Base-by-base conservation (phyloP, 1,140 invertebrate genomes). In the Sitobion miscanthi region DNA sequence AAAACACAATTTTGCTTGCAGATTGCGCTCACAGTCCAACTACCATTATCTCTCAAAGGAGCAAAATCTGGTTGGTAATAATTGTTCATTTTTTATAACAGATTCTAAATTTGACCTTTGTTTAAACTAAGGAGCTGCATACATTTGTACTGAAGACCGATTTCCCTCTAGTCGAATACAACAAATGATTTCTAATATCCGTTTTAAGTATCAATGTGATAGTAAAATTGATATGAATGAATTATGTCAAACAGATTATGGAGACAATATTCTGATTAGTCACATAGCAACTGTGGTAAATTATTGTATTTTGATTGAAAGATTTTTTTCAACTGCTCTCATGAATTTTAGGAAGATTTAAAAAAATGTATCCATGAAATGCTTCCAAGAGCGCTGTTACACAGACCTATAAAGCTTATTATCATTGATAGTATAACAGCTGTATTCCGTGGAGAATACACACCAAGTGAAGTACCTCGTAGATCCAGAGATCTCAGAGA, bases 1-100 rank as follows among this genome's bases (percentile, higher is more conserved):
- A 99, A 98, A 96, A 98, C 98, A 2, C 98, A 99, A 95, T 94
- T 98, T 30, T 97, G 97, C 94, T 95, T 99, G 49, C 98, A 98
- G 95, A 95, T 98, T 9, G 95, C 95, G 54, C 95, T 97, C 14
- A 96, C 95, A 91, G 96, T 96, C n/a, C 97, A 97, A 95, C 95
- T 96, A 93, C 95, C 96, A 35, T 83, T 86, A 85, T 85, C 94
- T 38, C 57, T 94, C 35, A 95, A 96, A 88, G 96, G 96, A 69
- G 94, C 96, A 62, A 94, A 94, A 91, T 95, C 95, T 94, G 96
- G 96, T 96, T 95, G 93, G 93, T 25, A 93, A 93, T 85, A 42
- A 86, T 85, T 17, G n/a, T 17, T 47, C 3, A 11, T n/a, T 69
- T 69, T 45, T 9, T 30, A 87, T 25, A 85, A 49, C 23, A 52